Base-by-base conservation (phyloP, 2,888 invertebrate genomes). In the Priocnemis perturbator region DNA sequence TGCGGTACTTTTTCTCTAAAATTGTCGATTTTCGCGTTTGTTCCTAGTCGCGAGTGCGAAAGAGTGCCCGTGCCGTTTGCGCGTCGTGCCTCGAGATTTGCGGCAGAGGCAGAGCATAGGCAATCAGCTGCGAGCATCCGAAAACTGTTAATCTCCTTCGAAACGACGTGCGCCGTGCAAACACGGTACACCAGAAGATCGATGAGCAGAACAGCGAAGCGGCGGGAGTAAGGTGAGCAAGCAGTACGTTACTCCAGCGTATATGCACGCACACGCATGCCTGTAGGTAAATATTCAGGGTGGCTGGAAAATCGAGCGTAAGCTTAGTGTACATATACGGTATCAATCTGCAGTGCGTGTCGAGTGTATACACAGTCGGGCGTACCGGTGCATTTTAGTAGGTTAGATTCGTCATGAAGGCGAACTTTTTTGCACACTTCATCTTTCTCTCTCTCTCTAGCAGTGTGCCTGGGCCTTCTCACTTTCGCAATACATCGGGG, bases 121-220 rank as follows among this genome's bases (percentile, higher is more conserved):
- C 62, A 56, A 71, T 63, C 55, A 55, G 17, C 53, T 53, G 50
- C 45, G 69, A 69, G 64, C 66, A 73, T 67, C 71, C 71, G 44
- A 71, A 74, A 77, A 74, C 74, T 77, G 62, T 76, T 67, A 69
- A 76, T 77, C 74, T 74, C 69, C 67, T 65, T 65, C 65, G 76
- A 76, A 76, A 74, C 74, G 77, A 74, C 74, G 70, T 66, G 68
- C 67, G 56, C 67, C 55, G 60, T 37, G 65, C 69, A 74, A 76
- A 76, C 76, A 64, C 57, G 59, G 53, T 30, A 11, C 2, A 9
- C 67, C 64, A 71, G 63, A 66, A 69, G 71, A 77, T 77, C 76
- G 75, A 77, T 77, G 69, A 62, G 58, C 75, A 73, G 70, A 76
- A 73, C 71, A 73, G 76, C 60, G 20, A 63, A 68, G 73, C 69